Percentiles rank a stretch among this genome's conserved stretches.
phyloP scores from a whole-genome alignment of 2,888 invertebrate genomes.

The Xanthia icteritia region DNA sequence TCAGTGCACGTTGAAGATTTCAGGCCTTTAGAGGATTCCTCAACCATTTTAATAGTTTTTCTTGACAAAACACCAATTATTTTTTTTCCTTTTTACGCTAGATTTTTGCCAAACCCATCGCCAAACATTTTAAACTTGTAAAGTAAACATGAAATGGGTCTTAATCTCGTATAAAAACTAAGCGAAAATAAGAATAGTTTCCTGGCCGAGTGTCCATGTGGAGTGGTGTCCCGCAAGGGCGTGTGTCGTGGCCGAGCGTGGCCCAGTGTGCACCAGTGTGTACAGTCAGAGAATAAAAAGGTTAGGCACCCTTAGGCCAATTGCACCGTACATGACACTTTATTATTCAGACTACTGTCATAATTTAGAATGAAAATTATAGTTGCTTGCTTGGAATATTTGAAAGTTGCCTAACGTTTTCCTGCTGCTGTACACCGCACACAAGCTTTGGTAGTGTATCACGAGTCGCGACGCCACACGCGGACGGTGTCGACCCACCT shows the following conservation, averaged over 20 bases:
- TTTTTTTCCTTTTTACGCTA: too few relatives aligned
- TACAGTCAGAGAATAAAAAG: constrained; percentile 13
- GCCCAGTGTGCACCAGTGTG: constrained; percentile 5
- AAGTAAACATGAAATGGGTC: not conserved
- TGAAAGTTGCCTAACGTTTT: not conserved
- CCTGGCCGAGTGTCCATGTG: not conserved
- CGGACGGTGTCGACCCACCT: constrained; percentile 73
- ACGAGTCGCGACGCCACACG: constrained; percentile 62
- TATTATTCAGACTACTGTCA: not conserved
- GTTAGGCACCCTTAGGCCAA: constrained; percentile 4
- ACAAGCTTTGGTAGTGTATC: constrained; percentile 66
- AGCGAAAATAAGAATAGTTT: not conserved
- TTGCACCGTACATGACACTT: too few relatives aligned
- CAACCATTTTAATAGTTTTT: not conserved
- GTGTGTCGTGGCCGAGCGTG: constrained; percentile 19
- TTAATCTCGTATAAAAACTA: not conserved
- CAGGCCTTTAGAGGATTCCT: not conserved
- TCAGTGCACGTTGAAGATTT: not conserved
- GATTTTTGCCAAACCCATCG: not conserved
- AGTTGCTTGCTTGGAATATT: not conserved
- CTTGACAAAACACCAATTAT: not conserved
- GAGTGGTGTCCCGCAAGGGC: constrained; percentile 23
- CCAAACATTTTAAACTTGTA: not conserved
- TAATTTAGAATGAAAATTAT: not conserved
- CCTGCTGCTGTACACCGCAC: constrained; percentile 30